Evolutionary conservation across 1,140 invertebrate genomes (phyloP).

Genomic region (Bursaphelenchus mucronatus): DNA sequence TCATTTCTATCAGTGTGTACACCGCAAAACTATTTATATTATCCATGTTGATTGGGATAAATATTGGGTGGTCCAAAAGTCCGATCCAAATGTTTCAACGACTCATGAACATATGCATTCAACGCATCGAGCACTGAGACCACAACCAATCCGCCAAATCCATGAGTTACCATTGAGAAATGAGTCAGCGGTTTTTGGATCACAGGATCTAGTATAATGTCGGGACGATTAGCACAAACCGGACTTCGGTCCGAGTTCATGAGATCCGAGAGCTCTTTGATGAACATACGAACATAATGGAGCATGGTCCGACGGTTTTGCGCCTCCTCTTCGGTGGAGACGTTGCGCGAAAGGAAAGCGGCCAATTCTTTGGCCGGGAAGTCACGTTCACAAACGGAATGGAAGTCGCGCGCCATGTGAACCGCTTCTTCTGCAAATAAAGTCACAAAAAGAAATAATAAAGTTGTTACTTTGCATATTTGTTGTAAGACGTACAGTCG

Average conservation of each 20-base stretch:
- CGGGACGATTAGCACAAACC: slow-evolving; percentile 88
- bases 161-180: slow-evolving; percentile 67
- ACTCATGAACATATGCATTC: slow-evolving; percentile 36
- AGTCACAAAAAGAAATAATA: slow-evolving; percentile 42
- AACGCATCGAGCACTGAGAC: slow-evolving; percentile 40
- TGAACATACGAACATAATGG: slow-evolving; percentile 64
- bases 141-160: slow-evolving; percentile 41
- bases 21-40: too few species aligned
- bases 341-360: slow-evolving; percentile 34
- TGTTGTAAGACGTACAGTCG: too few species aligned
- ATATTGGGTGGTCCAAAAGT: slow-evolving; percentile 10
- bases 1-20: too few species aligned
- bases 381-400: slow-evolving; percentile 96
- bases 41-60: too few species aligned
- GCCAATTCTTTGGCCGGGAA: slow-evolving; percentile 81
- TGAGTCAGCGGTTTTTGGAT: slow-evolving; percentile 87
- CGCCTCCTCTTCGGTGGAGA: slow-evolving; percentile 36
- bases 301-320: slow-evolving; percentile 41
- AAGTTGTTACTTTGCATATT: too few species aligned
- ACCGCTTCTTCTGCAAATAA: slow-evolving; percentile 94
- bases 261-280: slow-evolving; percentile 94
- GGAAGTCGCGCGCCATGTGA: slow-evolving; percentile 93
- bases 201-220: slow-evolving; percentile 83
- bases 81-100: slow-evolving; percentile 42
- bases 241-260: slow-evolving; percentile 79